Base-by-base conservation (phyloP, 2,888 invertebrate genomes). In the Calameuta pallipes region DNA sequence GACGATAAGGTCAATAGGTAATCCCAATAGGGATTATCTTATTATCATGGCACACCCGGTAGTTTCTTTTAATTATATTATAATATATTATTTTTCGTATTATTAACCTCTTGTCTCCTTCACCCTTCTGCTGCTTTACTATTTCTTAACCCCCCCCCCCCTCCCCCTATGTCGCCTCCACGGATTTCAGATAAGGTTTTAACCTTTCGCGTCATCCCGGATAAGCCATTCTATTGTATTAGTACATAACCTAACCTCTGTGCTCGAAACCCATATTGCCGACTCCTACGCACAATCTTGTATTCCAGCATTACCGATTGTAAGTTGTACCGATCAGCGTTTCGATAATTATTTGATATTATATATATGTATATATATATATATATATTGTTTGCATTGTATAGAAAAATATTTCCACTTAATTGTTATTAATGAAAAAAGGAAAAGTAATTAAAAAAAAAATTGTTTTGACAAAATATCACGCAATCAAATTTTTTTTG, bases 11-110 rank as follows among this genome's bases (percentile, higher is more conserved):
- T 83, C 81, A 82, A 80, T 80, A 81, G 82, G 81, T 85, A 85
- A 85, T 85, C 82, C 80, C 76, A 75, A 77, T 34, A 73, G 76
- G 80, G 80, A 84, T 85, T 83, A 83, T 23, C 80, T 83, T 78
- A 85, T 85, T 85, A 85, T 85, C 84, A 81, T 80, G 79, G 77
- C 80, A 80, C 82, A 77, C 81, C 74, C 68, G 75, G 76, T 76
- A 77, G 76, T 76, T 73, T 76, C 23, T 56, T 73, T 2, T 13
- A 71, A 35, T 71, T 71, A 56, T 56, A 56, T 56, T 56, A 56
- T 23, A 41, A 56, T 56, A 56, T 56, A 56, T 56, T 56, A 23
- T 41, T 41, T 41, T 41, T 41, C 1, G 23, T 23, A 56, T 75
- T 78, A n/a, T 78, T 73, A 74, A 77, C 74, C 71, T 76, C 69